Base-by-base conservation (phyloP, 2,797 vertebrate genomes). In the Enteromius treurensis region DNA sequence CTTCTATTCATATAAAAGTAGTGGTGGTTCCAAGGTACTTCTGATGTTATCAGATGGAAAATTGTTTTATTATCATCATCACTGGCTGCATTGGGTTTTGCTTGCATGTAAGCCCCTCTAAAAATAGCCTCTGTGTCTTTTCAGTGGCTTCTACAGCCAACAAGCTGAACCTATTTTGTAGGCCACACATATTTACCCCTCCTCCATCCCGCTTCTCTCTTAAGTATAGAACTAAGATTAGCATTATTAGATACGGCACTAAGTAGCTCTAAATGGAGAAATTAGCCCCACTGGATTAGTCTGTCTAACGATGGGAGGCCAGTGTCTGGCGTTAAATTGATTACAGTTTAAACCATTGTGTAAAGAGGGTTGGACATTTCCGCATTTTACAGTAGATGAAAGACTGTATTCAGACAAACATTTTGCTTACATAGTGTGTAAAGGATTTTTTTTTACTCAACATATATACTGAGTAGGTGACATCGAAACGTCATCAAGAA, bases 151-250 rank as follows among this genome's bases (percentile, higher is more conserved):
- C 21, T 34, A 45, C 13, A 29, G 34, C 17, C 5, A 81, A 13
- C 14, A 58, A 21, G 21, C 14, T 37, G 7, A 21, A 65, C 10
- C 51, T 3, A 34, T 80, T 75, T 34, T 21, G 3, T 5, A 49
- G 49, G 32, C 26, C 49, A 65, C 65, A 70, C 45, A 47, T 51
- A 82, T n/a, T 55, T 37, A 75, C 68, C 55, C 53, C 62, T n/a
- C n/a, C 68, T 47, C 26, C 83, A 79, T 86, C 60, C 68, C 5
- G 40, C 73, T 77, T 81, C 34, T 73, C 32, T 77, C 47, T 86
- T 89, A 87, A 80, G 80, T 79, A 67, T 81, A 77, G 81, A 80
- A 79, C 40, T 49, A 75, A 74, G 84, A 81, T 89, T 84, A 88
- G 82, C 84, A 76, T 86, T 60, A 82, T 80, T 70, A 87, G 68